Evolutionary conservation across 2,113 vertebrate species (phyloP).

Genomic region (Dendropsophus ebraccatus): DNA sequence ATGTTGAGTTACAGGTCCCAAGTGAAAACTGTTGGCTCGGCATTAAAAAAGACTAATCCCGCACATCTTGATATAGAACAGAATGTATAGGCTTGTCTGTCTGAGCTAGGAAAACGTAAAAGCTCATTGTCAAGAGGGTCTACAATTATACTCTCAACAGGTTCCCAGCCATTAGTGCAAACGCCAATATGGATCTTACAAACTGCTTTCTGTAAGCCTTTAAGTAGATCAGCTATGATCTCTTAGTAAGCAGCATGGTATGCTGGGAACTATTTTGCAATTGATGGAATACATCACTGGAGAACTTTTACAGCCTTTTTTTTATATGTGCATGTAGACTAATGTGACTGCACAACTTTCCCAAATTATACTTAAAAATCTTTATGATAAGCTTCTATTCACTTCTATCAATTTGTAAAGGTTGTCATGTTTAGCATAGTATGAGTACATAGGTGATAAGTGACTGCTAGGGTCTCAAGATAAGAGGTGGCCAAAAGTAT

Average conservation of each 20-base stretch:
- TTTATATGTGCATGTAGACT: neutral
- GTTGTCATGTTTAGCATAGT: neutral
- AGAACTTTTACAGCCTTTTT: neutral
- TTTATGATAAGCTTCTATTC: neutral
- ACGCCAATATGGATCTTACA: slow-evolving; percentile 16
- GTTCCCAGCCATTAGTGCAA: slow-evolving; percentile 27
- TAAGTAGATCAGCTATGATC: slow-evolving; percentile 38
- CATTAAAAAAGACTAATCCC: slow-evolving; percentile 46
- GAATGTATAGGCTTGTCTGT: slow-evolving; percentile 42
- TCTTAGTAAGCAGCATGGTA: slow-evolving; percentile 12
- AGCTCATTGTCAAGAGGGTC: slow-evolving; percentile 42
- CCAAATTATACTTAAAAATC: neutral
- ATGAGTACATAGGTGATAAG: too few species aligned
- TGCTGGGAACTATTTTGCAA: slow-evolving; percentile 6
- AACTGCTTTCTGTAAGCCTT: slow-evolving; percentile 46
- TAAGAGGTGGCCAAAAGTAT: too few species aligned
- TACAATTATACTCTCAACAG: slow-evolving; percentile 40
- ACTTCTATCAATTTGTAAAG: neutral
- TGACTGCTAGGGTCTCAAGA: too few species aligned
- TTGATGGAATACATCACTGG: slow-evolving; percentile 14
- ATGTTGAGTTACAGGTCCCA: slow-evolving; percentile 53
- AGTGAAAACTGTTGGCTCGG: slow-evolving; percentile 51
- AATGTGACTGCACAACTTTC: slow-evolving; percentile 19
- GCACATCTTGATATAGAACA: slow-evolving; percentile 54
- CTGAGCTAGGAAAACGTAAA: slow-evolving; percentile 45